These are phyloP conservation scores for Pristiophorus japonicus DNA, from an alignment of 2,113 vertebrate genomes.

Conservation along the genomic window DNA sequence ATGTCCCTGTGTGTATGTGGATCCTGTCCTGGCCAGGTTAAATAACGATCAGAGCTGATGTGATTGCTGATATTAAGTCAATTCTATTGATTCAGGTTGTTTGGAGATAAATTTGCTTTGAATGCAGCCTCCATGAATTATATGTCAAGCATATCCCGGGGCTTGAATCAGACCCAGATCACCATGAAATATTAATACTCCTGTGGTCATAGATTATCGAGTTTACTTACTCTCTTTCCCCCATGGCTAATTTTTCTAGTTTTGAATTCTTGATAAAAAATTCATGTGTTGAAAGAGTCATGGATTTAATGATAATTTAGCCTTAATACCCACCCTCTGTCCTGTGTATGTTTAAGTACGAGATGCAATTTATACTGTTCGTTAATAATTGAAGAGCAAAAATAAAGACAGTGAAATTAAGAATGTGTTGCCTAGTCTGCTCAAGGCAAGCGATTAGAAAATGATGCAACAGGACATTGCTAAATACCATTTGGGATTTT, in stretches of 20 bases:
- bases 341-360: neutral
- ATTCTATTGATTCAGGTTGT: conserved; percentile 11
- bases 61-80: conserved; percentile 2
- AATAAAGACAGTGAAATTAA: neutral
- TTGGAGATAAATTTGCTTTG: neutral
- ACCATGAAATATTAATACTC: conserved; percentile 23
- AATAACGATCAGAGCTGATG: neutral
- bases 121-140: neutral
- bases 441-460: neutral
- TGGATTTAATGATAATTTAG: conserved; percentile 32
- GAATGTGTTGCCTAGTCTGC: neutral
- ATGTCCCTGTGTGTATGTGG: neutral
- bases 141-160: neutral
- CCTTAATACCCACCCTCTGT: neutral
- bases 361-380: conserved; percentile 1
- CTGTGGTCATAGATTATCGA: neutral
- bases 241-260: neutral
- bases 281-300: neutral
- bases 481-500: neutral
- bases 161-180: conserved; percentile 7
- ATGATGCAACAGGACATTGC: neutral
- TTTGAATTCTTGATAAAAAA: conserved; percentile 20
- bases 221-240: neutral
- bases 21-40: neutral
- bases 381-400: conserved; percentile 1